These are phyloP conservation scores for Channa striata DNA, from an alignment of 2,797 vertebrate genomes.

Conservation along the genomic window DNA sequence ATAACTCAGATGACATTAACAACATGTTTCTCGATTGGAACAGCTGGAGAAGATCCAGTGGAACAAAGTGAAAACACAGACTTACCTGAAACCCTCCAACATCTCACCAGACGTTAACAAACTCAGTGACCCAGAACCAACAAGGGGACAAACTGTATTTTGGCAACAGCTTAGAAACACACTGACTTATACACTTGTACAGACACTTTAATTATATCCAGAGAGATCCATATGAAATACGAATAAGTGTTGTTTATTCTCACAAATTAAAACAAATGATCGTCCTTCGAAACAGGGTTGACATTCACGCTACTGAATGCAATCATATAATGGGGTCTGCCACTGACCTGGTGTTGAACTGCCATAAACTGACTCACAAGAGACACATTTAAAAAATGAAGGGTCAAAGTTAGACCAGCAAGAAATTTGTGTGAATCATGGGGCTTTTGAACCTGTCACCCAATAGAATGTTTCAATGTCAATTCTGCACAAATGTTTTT, in stretches of 20 bases:
- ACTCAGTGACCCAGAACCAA: not conserved
- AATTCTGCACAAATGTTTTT: not conserved
- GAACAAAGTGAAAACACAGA: slow-evolving; percentile 3
- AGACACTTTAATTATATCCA: not conserved
- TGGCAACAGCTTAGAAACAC: not conserved
- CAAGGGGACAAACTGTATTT: not conserved
- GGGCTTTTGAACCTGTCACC: not conserved
- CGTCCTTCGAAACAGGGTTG: too few relatives aligned
- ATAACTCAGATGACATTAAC: slow-evolving; percentile 1
- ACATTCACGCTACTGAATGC: too few relatives aligned
- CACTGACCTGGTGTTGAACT: not conserved
- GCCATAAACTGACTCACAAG: not conserved
- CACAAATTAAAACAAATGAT: not conserved
- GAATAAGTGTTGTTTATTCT: not conserved
- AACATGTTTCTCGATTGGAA: slow-evolving; percentile 22
- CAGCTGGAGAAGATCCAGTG: slow-evolving; percentile 25
- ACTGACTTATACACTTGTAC: not conserved
- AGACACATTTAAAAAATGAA: not conserved
- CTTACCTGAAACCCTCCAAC: slow-evolving; percentile 3
- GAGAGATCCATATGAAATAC: not conserved
- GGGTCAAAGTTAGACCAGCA: too few relatives aligned
- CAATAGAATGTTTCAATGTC: too few relatives aligned
- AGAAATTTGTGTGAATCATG: not conserved
- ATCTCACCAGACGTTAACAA: slow-evolving; percentile 43
- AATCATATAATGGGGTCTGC: not conserved